These are phyloP conservation scores for Dascillus cervinus DNA, from an alignment of 2,888 invertebrate species.

Conservation along the genomic window DNA sequence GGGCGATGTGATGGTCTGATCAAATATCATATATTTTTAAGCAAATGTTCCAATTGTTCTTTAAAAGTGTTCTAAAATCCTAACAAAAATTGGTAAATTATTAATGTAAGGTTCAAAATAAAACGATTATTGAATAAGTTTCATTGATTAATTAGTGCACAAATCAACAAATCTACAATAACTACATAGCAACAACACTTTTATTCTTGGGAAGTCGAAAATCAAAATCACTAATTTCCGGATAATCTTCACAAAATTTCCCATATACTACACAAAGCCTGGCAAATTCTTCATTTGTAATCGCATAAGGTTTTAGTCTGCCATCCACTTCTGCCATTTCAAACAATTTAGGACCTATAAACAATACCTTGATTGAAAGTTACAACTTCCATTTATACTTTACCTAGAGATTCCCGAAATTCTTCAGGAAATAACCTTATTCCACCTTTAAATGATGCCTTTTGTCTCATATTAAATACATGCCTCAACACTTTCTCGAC, in stretches of 20 bases:
- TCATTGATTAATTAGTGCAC: too few species aligned
- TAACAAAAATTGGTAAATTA: too few species aligned
- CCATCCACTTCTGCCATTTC: slow-evolving; percentile 65
- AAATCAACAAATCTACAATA: slow-evolving; percentile 1
- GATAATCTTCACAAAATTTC: slow-evolving; percentile 59
- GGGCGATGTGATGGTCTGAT: too few species aligned
- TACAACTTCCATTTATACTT: neutral
- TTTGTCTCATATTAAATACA: slow-evolving; percentile 83
- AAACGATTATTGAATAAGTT: too few species aligned
- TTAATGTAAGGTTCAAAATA: too few species aligned
- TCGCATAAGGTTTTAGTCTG: slow-evolving; percentile 59
- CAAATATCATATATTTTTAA: too few species aligned
- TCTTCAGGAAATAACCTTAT: slow-evolving; percentile 71
- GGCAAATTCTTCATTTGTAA: slow-evolving; percentile 71
- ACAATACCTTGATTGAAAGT: neutral
- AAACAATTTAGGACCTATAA: slow-evolving; percentile 50
- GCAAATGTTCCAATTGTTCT: too few species aligned
- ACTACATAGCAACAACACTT: slow-evolving; percentile 3
- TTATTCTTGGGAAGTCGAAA: slow-evolving; percentile 48
- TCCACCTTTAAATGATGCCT: slow-evolving; percentile 64
- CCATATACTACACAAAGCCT: slow-evolving; percentile 71
- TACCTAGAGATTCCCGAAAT: slow-evolving; percentile 54
- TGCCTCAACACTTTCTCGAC: slow-evolving; percentile 85
- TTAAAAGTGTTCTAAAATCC: too few species aligned
- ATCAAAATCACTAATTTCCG: slow-evolving; percentile 60